A percentile compares a stretch with the other conserved stretches of the same genome.
phyloP scores from a whole-genome alignment of 2,888 invertebrate species.

The Vannuccia rotundouncinata region DNA sequence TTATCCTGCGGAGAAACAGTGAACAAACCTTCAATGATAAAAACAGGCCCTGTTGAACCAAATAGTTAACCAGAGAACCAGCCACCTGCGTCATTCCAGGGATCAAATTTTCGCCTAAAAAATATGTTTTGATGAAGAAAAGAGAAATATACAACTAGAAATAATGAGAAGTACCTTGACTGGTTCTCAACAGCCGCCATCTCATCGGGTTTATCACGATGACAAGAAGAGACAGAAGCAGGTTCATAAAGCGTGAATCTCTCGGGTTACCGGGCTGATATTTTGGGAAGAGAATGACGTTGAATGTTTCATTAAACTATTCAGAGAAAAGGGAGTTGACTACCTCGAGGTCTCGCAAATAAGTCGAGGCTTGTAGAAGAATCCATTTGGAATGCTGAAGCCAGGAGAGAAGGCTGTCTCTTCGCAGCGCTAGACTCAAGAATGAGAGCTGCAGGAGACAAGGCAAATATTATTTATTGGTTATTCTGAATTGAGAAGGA shows the following conservation, averaged over 20 bases:
- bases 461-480: not conserved
- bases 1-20: not conserved
- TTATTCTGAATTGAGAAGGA: not conserved
- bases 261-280: conserved; percentile 29
- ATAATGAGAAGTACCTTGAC: not conserved
- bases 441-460: conserved; percentile 27
- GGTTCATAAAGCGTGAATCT: conserved; percentile 29
- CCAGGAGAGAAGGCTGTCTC: conserved; percentile 21
- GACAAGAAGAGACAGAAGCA: conserved; percentile 13
- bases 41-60: conserved; percentile 3
- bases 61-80: not conserved
- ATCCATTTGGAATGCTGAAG: conserved; percentile 32
- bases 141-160: too few relatives aligned
- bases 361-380: not conserved
- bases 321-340: not conserved
- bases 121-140: not conserved
- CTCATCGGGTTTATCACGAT: conserved; percentile 9
- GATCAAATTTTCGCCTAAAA: not conserved
- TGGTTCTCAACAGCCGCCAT: not conserved
- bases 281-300: not conserved
- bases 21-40: not conserved
- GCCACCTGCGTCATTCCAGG: not conserved
- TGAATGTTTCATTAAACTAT: not conserved
- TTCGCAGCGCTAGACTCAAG: conserved; percentile 29
- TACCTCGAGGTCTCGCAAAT: not conserved